Conservation (phyloP, 2,113 vertebrate species). For the Pandion haliaetus region DNA sequence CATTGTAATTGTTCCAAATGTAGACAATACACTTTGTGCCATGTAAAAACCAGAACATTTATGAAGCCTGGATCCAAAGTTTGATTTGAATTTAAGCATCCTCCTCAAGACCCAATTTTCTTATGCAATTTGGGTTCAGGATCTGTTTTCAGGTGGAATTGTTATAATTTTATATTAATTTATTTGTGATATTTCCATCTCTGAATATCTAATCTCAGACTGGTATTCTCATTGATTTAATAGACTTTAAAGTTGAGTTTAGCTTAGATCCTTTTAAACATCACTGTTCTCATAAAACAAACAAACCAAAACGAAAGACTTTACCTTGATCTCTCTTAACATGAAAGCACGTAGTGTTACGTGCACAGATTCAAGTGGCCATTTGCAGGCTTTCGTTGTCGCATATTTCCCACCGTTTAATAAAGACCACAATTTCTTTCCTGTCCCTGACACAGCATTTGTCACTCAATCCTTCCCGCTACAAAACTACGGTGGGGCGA, state of each 20-base stretch:
- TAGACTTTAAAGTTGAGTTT: neutral
- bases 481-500: neutral
- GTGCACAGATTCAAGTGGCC: neutral
- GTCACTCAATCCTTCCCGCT: neutral
- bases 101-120: neutral
- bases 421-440: neutral
- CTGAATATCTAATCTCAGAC: neutral
- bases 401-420: neutral
- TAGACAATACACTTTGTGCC: neutral
- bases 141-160: neutral
- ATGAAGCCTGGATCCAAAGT: neutral
- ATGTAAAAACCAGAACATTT: neutral
- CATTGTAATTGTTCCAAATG: neutral
- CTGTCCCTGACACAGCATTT: neutral
- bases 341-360: neutral
- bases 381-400: neutral
- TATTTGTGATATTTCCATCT: neutral
- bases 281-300: neutral
- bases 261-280: neutral
- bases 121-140: neutral
- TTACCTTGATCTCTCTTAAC: neutral
- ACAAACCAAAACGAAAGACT: fast-evolving
- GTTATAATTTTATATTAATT: neutral
- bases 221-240: neutral
- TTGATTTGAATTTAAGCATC: neutral